Conservation (phyloP, 2,113 vertebrate species). For the Natator depressus region DNA sequence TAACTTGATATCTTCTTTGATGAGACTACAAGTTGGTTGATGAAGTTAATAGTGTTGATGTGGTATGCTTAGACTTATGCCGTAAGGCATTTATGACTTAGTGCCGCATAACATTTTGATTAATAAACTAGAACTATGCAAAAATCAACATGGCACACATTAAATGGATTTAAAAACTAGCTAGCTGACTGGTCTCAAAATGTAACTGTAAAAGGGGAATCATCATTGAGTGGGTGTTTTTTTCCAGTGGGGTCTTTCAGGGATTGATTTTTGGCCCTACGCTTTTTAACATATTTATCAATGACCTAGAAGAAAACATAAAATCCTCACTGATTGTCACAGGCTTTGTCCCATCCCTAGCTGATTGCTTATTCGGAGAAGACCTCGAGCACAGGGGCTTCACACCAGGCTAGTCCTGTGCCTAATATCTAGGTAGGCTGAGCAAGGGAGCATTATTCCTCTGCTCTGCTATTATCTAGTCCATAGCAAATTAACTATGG, state of each 20-base stretch:
- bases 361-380: too few relatives aligned
- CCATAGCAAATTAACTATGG: too few relatives aligned
- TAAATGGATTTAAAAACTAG: background rate
- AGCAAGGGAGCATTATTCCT: too few relatives aligned
- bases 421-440: too few relatives aligned
- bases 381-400: too few relatives aligned
- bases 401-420: too few relatives aligned
- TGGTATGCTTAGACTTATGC: background rate
- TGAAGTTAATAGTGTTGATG: background rate
- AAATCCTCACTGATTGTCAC: background rate
- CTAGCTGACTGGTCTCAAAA: background rate
- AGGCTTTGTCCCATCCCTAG: too few relatives aligned
- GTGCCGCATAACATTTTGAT: background rate
- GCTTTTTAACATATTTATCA: background rate
- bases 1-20: background rate
- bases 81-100: background rate
- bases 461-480: too few relatives aligned
- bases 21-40: background rate
- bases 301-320: background rate
- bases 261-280: background rate
- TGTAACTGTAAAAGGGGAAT: background rate
- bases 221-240: background rate
- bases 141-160: background rate
- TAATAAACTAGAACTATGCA: background rate
- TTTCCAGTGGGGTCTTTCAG: background rate